Evolutionary conservation across 2,113 vertebrate genomes (phyloP), one percentile per base, ranked within the genome.

Genomic region (Polypterus senegalus): DNA sequence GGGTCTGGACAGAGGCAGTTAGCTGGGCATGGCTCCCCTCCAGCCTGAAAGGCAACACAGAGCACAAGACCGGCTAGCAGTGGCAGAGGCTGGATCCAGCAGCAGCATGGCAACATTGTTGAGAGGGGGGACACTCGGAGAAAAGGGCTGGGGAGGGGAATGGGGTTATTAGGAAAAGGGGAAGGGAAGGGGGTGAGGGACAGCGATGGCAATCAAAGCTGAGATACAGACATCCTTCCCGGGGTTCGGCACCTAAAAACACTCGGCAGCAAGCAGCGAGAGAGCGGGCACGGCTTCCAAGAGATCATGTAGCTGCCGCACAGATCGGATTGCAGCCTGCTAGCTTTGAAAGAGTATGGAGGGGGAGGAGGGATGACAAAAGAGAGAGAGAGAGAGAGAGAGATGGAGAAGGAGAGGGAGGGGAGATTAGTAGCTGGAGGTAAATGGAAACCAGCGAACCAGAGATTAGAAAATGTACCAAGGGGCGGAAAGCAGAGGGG

Each of bases 1-100:
- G 86, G 89, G 81, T 92, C 93, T 54, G 84, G 80, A 78, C 93
- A 97, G 72, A 82, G 71, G 74, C 93, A 97, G 74, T 74, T 88
- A 65, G 87, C 75, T 48, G 92, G 92, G 75, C 94, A 97, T 47
- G 74, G 76, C 52, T 79, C 77, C 61, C 75, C 88, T 68, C 59
- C 72, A 69, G 77, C 67, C 2, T 77, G 63, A 67, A 79, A 71
- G 71, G 72, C 65, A 59, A 75, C 80, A 62, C 75, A 85, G 69
- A 86, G 68, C 72, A 85, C 74, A 66, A 77, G 74, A 9, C 49
- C 9, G 49, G 49, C 49, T 27, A 27, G 27, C 45, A 7, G 6
- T 64, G 84, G 67, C 65, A 86, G 76, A 71, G 73, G 71, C 69
- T 82, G 80, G 72, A 79, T 68, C 78, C 78, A 79, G 77, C 62